Conservation (phyloP, 2,113 vertebrate genomes). For the Jacana jacana region DNA sequence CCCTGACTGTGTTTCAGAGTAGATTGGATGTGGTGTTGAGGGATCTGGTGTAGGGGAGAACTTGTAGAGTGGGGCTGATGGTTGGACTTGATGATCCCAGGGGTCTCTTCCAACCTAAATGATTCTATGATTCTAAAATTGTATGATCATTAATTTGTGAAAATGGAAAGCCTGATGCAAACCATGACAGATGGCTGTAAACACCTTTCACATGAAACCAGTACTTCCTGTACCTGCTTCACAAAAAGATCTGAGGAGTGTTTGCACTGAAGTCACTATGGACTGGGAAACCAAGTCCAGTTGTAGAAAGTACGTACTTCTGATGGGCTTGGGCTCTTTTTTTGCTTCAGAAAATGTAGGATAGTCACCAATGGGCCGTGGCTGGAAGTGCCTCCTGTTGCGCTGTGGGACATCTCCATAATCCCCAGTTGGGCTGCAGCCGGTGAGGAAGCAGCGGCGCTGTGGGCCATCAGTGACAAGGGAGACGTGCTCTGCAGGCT, state of each 20-base stretch:
- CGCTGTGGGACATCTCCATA: constrained; percentile 89
- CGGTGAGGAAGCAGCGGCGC: constrained; percentile 74
- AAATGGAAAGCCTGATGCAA: background rate
- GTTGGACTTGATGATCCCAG: too few relatives aligned
- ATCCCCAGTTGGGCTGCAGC: constrained; percentile 73
- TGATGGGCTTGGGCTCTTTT: background rate
- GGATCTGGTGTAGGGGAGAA: too few relatives aligned
- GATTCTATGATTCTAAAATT: too few relatives aligned
- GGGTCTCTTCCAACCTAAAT: too few relatives aligned
- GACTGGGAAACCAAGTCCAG: background rate
- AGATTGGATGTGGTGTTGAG: too few relatives aligned
- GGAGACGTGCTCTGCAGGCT: constrained; percentile 95
- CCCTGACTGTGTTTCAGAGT: too few relatives aligned
- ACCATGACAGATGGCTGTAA: background rate
- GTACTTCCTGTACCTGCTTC: background rate
- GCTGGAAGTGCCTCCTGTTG: constrained; percentile 90
- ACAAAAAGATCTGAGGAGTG: background rate
- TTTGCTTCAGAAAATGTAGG: constrained; percentile 88
- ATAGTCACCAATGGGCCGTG: constrained; percentile 92
- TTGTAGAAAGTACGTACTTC: background rate
- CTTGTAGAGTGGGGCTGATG: too few relatives aligned
- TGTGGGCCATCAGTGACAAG: constrained; percentile 96
- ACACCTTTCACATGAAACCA: background rate
- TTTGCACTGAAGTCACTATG: background rate
- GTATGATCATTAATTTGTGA: background rate